Evolutionary conservation across 2,797 vertebrate species (phyloP), one percentile per base, ranked within the genome.

Genomic region (Sphaeramia orbicularis): DNA sequence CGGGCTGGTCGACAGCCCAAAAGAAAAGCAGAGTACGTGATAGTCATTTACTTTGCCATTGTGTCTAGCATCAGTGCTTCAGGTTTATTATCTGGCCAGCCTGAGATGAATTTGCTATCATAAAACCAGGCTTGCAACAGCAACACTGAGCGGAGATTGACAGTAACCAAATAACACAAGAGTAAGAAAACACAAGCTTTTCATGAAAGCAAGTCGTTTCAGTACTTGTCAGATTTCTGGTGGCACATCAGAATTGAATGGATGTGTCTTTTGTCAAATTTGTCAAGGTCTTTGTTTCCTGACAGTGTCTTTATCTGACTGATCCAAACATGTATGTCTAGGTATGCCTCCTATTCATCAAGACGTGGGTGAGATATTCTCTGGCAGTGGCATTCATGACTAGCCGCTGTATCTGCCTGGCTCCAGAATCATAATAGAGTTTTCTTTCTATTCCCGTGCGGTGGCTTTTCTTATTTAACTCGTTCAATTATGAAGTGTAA

Each of bases 141-240:
- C 76, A 86, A 85, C 65, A 32, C 74, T 2, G 40, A 38, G 7
- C 35, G 78, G 19, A 79, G 75, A 81, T 40, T 81, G 80, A 86
- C 84, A 85, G 88, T 82, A 79, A 86, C 59, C 68, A 74, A 84
- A 87, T 83, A 85, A 83, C 45, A 38, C 19, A 16, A 7, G 41
- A 78, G 74, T 51, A 69, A 65, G 60, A 68, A 80, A 85, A 84
- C 65, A 80, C 63, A 8, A 43, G 58, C 51, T 81, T 83, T 76
- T 62, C 30, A 65, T 79, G 62, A 90, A 89, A 86, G 83, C 70
- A 49, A 70, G 82, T 69, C 57, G 85, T 90, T 89, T 91, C 78
- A 90, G 82, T 89, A 84, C 82, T 83, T 84, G 90, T 85, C 88
- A 88, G 67, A 68, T 71, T 89, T 85, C 69, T 86, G 81, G 81